Conservation (phyloP, 2,797 vertebrate species). For the Cichlasoma orientale region DNA sequence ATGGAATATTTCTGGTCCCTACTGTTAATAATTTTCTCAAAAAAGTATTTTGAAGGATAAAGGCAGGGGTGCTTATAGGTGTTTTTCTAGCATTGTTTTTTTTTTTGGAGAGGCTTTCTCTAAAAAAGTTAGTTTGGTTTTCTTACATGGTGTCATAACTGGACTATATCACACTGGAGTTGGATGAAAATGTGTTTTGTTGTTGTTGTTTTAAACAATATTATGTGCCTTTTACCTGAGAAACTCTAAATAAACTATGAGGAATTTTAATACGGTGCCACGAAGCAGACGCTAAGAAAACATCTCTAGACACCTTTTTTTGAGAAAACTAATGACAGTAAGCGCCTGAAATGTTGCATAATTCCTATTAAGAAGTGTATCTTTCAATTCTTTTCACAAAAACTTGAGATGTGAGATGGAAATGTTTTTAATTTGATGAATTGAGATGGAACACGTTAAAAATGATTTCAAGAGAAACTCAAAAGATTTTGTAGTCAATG, state of each 20-base stretch:
- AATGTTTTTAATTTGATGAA: too few species aligned
- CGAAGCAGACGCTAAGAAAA: neutral
- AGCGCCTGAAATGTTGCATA: neutral
- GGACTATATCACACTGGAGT: neutral
- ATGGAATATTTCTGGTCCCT: neutral
- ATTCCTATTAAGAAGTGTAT: neutral
- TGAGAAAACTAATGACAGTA: neutral
- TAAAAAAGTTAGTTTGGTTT: too few species aligned
- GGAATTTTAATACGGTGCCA: neutral
- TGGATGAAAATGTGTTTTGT: neutral
- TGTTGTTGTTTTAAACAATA: neutral
- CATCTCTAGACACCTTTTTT: neutral
- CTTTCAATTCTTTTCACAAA: neutral
- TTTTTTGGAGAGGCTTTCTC: too few species aligned
- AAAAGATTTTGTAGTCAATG: too few species aligned
- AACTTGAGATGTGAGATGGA: too few species aligned
- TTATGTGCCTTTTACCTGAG: neutral
- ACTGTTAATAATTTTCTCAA: neutral
- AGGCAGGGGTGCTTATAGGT: too few species aligned
- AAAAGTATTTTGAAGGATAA: neutral
- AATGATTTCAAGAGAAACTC: too few species aligned
- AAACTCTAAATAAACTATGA: neutral
- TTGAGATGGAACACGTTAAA: too few species aligned
- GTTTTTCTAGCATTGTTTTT: too few species aligned
- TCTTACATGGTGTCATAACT: neutral